phyloP scores from a whole-genome alignment of 1,140 invertebrate genomes.

The Delia radicum region DNA sequence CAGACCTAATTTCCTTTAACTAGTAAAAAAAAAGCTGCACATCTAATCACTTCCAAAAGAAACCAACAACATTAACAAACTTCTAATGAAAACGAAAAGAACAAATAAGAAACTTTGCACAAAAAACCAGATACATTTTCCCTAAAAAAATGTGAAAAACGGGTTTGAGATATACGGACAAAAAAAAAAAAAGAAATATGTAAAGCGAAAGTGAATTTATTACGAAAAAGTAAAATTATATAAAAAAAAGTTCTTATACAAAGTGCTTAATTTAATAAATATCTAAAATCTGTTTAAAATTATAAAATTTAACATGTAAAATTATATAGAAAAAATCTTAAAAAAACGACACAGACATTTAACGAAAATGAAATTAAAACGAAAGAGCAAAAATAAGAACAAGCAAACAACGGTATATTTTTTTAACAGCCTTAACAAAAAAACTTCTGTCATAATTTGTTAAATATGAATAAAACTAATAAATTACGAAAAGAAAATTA shows the following conservation, averaged over 20 bases:
- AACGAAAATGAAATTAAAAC: not conserved
- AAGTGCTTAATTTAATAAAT: not conserved
- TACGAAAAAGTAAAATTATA: not conserved
- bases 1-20: slow-evolving; percentile 53
- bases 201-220: slow-evolving; percentile 5
- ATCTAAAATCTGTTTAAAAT: not conserved
- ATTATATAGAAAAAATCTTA: not conserved
- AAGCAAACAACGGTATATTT: slow-evolving; percentile 10
- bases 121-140: slow-evolving; percentile 4
- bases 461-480: not conserved
- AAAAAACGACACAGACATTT: not conserved
- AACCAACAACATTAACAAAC: slow-evolving; percentile 37
- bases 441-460: not conserved
- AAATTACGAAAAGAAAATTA: not conserved
- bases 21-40: slow-evolving; percentile 37
- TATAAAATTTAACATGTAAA: not conserved
- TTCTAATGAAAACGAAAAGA: not conserved
- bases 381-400: not conserved
- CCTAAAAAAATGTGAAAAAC: not conserved
- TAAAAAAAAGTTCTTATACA: not conserved
- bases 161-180: too few species aligned
- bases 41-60: slow-evolving; percentile 40
- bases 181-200: not conserved
- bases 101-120: not conserved
- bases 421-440: not conserved